Conservation (phyloP, 2,888 invertebrate species). For the Hemaris fuciformis region DNA sequence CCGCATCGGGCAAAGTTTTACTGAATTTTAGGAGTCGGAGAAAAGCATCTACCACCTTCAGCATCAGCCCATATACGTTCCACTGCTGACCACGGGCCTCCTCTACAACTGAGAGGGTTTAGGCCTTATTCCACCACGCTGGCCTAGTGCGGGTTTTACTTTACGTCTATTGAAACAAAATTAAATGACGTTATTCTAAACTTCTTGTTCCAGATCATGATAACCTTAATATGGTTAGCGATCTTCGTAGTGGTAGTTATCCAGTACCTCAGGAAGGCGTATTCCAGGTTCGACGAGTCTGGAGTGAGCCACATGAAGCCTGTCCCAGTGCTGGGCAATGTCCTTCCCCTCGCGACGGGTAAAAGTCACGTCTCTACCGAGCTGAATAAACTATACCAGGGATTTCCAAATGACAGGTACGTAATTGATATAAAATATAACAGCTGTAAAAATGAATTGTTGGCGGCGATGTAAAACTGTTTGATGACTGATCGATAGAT, state of each 20-base stretch:
- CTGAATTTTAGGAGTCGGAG: too few relatives aligned
- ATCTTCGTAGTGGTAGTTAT: slow-evolving; percentile 23
- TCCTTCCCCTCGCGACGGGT: slow-evolving; percentile 14
- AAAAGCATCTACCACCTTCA: too few relatives aligned
- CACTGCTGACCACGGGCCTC: not conserved
- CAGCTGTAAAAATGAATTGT: too few relatives aligned
- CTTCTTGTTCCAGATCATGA: slow-evolving; percentile 30
- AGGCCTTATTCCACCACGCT: too few relatives aligned
- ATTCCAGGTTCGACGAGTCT: slow-evolving; percentile 34
- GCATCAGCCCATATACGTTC: not conserved
- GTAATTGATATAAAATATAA: too few relatives aligned
- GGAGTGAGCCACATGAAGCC: slow-evolving; percentile 39
- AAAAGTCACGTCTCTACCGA: slow-evolving; percentile 33
- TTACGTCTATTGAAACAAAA: too few relatives aligned
- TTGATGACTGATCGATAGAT: too few relatives aligned
- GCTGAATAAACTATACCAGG: slow-evolving; percentile 29
- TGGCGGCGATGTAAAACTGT: too few relatives aligned
- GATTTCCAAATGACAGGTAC: slow-evolving; percentile 46
- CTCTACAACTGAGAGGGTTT: not conserved
- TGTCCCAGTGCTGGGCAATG: slow-evolving; percentile 34
- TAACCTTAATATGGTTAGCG: slow-evolving; percentile 37
- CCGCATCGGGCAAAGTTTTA: too few relatives aligned
- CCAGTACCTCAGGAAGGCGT: slow-evolving; percentile 29
- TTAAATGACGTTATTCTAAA: too few relatives aligned
- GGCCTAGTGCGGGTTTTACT: too few relatives aligned